These are phyloP conservation scores for Muschampia plurimacula DNA, from an alignment of 2,888 invertebrate species.

Conservation along the genomic window DNA sequence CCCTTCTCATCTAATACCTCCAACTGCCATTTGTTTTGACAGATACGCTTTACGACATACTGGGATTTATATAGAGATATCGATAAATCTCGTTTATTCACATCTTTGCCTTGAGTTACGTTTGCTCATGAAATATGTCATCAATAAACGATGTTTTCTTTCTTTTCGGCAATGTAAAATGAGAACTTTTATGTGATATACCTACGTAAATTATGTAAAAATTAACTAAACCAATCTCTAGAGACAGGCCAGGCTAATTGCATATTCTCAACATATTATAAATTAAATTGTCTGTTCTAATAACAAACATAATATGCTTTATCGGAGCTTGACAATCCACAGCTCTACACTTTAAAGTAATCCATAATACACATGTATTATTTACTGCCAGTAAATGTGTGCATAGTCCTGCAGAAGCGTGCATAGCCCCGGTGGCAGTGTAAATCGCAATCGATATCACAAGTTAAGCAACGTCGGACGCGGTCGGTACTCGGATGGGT, in stretches of 20 bases:
- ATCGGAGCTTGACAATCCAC: too few relatives aligned
- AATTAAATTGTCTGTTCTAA: too few relatives aligned
- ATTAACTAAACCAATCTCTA: not conserved
- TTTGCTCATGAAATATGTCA: not conserved
- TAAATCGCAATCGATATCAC: too few relatives aligned
- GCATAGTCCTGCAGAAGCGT: too few relatives aligned
- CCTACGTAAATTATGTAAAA: not conserved
- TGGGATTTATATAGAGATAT: constrained; percentile 16
- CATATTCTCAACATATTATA: not conserved
- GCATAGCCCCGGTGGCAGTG: too few relatives aligned
- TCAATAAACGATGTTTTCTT: not conserved
- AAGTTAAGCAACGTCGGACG: too few relatives aligned
- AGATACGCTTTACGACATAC: constrained; percentile 35
- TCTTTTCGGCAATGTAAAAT: not conserved
- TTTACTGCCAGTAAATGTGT: too few relatives aligned
- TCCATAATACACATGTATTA: too few relatives aligned
- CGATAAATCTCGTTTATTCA: constrained; percentile 15
- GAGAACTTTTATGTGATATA: not conserved
- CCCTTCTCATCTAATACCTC: constrained; percentile 35
- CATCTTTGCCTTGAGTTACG: constrained; percentile 10
- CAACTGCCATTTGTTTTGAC: constrained; percentile 36
- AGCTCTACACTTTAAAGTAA: too few relatives aligned
- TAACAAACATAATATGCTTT: too few relatives aligned
- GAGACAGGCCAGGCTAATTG: not conserved
- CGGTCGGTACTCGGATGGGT: too few relatives aligned